Base-by-base conservation (phyloP, 2,113 vertebrate genomes). In the Corythoichthys intestinalis region DNA sequence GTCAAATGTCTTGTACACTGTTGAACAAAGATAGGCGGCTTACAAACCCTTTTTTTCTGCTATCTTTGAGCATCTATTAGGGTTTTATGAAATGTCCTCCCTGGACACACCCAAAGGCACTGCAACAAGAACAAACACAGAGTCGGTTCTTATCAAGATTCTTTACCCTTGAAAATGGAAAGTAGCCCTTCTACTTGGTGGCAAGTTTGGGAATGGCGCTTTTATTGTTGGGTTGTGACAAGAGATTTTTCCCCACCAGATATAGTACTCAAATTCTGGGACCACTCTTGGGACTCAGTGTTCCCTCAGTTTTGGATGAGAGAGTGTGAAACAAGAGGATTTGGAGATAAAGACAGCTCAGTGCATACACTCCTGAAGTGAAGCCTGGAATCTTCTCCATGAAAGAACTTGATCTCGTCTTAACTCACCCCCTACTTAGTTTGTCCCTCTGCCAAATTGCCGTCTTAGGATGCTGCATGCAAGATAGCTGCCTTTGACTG, bases 381-480 rank as follows among this genome's bases (percentile, higher is more conserved):
- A 17, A 60, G 41, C 41, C 71, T 58, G 59, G 76, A 78, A 71
- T 74, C 69, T 50, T 74, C 49, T 57, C 70, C 65, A 71, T 11
- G 17, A 77, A 76, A 76, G 53, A 87, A 79, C 65, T 65, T 37
- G 53, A 78, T 82, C 66, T 80, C 70, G 17, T 80, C 75, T 68
- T 70, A 70, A 74, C 63, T 67, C 76, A 54, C 48, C 44, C 48
- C 58, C 69, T 75, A 66, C 58, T 77, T 59, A 44, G 70, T 68
- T 52, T 61, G 60, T 61, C 70, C 41, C 67, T 63, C 64, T 52
- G 71, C 72, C 67, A 87, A 83, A 83, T 79, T 65, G 80, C 65
- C 67, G 67, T 52, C 62, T 74, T 68, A 73, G 62, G 62, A 71
- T 67, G 77, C 12, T 78, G 60, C 47, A 58, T 47, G 64, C 67